Evolutionary conservation across 1,140 invertebrate species (phyloP).

Genomic region (Anagrus nilaparvatae): DNA sequence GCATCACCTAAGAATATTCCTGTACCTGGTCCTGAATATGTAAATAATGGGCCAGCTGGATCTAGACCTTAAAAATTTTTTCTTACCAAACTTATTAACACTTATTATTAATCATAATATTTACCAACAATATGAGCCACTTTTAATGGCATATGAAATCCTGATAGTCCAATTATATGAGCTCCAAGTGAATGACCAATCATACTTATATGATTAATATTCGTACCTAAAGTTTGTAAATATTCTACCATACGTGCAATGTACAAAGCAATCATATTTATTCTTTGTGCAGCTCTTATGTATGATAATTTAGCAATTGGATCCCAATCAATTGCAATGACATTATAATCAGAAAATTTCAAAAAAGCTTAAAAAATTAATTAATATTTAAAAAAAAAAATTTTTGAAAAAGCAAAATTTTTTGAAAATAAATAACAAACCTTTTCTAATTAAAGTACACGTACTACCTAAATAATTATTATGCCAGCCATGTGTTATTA

Average conservation of each 20-base stretch:
- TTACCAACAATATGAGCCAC: constrained; percentile 10
- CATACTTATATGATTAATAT: constrained; percentile 6
- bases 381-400: no score
- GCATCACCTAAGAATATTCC: constrained; percentile 4
- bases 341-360: constrained; percentile 10
- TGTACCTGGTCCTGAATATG: background rate
- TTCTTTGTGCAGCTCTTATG: background rate
- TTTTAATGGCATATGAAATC: constrained; percentile 8
- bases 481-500: constrained; percentile 9
- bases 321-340: constrained; percentile 17
- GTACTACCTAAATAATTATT: no score
- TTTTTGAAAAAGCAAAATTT: no score
- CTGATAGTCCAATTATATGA: constrained; percentile 12
- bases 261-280: constrained; percentile 10
- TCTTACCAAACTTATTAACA: no score
- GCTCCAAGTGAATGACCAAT: constrained; percentile 13
- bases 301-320: constrained; percentile 10
- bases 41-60: background rate
- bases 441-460: no score
- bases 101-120: no score
- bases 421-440: no score
- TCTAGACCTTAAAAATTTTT: no score
- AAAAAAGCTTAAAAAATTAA: constrained; percentile 8
- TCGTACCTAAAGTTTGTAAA: constrained; percentile 7
- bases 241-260: constrained; percentile 15